These are phyloP conservation scores for Mycteria americana DNA, from an alignment of 2,797 vertebrate genomes.

Conservation along the genomic window DNA sequence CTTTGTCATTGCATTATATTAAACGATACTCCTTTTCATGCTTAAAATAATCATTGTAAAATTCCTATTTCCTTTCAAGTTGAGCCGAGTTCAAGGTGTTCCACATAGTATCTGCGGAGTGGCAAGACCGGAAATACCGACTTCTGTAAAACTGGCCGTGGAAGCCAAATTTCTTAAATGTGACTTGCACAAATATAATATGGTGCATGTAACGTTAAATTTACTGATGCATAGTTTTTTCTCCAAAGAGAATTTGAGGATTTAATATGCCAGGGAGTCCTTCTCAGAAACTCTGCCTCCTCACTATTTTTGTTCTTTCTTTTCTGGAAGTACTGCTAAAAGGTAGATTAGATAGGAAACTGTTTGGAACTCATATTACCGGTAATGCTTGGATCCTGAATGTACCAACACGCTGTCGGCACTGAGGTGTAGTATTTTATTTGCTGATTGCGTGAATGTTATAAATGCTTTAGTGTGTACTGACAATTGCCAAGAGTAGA, in stretches of 20 bases:
- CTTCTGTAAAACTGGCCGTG: neutral
- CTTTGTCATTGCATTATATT: neutral
- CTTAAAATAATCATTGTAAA: neutral
- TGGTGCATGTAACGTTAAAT: accelerated
- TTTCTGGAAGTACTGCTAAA: neutral
- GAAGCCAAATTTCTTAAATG: neutral
- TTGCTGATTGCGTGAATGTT: neutral
- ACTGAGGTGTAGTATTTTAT: neutral
- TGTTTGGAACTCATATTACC: neutral
- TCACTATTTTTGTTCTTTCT: neutral
- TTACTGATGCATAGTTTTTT: neutral
- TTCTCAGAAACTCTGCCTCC: neutral
- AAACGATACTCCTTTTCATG: neutral
- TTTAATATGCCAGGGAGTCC: neutral
- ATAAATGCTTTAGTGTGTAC: neutral
- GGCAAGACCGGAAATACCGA: neutral
- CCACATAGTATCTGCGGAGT: too few relatives aligned
- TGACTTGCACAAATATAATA: neutral
- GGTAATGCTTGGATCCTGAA: neutral
- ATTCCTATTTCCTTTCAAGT: neutral
- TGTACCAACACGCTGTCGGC: accelerated
- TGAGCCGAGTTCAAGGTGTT: neutral
- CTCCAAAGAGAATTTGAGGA: neutral
- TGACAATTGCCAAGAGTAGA: neutral
- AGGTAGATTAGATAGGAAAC: neutral